These are phyloP conservation scores for Poeciliopsis presidionis DNA, from an alignment of 2,797 vertebrate species.

Conservation along the genomic window DNA sequence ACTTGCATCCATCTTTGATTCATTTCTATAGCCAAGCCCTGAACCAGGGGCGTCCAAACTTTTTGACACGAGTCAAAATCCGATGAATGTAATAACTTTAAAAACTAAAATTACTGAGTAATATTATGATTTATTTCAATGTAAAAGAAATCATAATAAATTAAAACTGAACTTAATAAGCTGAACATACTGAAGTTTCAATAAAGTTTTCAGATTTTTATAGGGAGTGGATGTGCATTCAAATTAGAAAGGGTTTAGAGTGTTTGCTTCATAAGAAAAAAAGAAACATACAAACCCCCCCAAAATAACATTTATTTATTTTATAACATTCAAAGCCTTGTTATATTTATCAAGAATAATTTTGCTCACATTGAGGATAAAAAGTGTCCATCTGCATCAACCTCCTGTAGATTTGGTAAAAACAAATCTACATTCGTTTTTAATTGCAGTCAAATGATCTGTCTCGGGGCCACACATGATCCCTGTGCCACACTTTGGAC, in stretches of 20 bases:
- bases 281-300: too few species aligned
- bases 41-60: neutral
- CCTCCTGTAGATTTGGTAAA: neutral
- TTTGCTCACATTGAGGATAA: neutral
- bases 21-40: neutral
- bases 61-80: neutral
- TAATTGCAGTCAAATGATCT: neutral
- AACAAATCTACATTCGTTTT: neutral
- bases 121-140: neutral
- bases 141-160: too few species aligned
- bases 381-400: neutral
- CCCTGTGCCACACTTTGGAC: neutral
- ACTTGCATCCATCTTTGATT: neutral
- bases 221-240: neutral
- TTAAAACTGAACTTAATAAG: neutral
- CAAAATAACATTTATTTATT: neutral
- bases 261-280: neutral
- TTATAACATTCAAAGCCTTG: neutral
- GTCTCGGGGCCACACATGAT: neutral
- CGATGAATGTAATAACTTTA: too few species aligned
- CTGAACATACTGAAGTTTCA: neutral
- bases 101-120: neutral
- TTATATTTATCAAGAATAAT: neutral
- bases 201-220: neutral
- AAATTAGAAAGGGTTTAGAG: neutral